phyloP scores from a whole-genome alignment of 2,113 vertebrate genomes.

The Pica pica region DNA sequence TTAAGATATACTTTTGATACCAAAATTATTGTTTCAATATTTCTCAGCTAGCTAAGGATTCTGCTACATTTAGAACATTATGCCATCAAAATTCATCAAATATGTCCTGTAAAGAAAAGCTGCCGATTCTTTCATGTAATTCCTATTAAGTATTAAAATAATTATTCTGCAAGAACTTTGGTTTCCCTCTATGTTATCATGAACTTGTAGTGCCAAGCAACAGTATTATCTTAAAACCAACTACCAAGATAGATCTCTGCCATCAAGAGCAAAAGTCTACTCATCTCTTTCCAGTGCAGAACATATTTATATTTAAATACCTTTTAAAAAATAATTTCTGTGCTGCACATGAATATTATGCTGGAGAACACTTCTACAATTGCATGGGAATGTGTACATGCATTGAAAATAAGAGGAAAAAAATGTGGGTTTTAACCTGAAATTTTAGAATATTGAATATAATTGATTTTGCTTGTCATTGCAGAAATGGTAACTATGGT shows the following conservation, averaged over 20 bases:
- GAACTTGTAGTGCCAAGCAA: not conserved
- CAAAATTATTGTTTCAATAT: not conserved
- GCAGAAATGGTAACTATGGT: not conserved
- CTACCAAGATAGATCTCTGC: not conserved
- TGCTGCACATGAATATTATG: not conserved
- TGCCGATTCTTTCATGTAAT: not conserved
- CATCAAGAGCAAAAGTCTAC: not conserved
- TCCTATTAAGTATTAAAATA: not conserved
- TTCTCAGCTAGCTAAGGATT: not conserved
- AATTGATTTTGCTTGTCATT: not conserved
- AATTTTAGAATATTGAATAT: not conserved
- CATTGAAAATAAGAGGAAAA: not conserved
- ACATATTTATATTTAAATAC: not conserved
- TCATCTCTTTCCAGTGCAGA: not conserved
- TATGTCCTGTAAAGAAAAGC: not conserved
- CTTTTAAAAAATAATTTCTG: not conserved
- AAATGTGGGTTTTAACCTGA: not conserved
- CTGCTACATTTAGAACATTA: not conserved
- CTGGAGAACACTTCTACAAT: not conserved
- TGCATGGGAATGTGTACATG: not conserved
- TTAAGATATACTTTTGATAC: not conserved
- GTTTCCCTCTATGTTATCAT: not conserved
- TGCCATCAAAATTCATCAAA: not conserved
- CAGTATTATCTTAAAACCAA: not conserved
- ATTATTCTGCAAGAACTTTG: not conserved